These are phyloP conservation scores for Holothuria leucospilota DNA, from an alignment of 53 echinoderm and acorn worm genomes.

Conservation along the genomic window DNA sequence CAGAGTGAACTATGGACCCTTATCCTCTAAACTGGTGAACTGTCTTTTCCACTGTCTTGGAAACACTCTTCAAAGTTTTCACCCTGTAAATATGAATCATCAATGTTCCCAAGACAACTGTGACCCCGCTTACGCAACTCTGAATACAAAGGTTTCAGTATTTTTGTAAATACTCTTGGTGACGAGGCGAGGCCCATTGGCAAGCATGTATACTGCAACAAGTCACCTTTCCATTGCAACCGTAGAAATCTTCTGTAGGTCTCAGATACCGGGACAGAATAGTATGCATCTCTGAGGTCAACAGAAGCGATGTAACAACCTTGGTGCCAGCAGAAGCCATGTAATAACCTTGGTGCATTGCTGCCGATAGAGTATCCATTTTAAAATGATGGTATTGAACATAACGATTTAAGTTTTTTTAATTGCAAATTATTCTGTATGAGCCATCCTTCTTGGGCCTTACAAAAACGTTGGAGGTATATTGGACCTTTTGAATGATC, in stretches of 20 bases:
- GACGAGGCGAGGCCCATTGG: conserved; percentile 63
- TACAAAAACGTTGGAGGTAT: too few relatives aligned
- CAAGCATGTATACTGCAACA: too few relatives aligned
- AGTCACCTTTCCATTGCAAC: conserved; percentile 54
- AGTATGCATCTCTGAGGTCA: conserved; percentile 66
- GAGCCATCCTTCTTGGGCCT: too few relatives aligned
- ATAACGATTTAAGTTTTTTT: too few relatives aligned
- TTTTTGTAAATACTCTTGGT: conserved; percentile 59
- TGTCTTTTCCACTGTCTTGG: conserved; percentile 8
- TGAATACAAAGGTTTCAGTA: conserved; percentile 57
- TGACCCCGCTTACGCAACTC: conserved; percentile 27
- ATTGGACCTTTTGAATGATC: too few relatives aligned
- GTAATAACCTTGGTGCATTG: conserved; percentile 40
- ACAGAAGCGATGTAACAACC: conserved; percentile 63
- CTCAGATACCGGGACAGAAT: conserved; percentile 53
- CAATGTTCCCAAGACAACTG: conserved; percentile 46
- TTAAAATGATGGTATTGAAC: too few relatives aligned
- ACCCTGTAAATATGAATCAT: conserved; percentile 50
- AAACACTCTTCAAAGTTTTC: conserved; percentile 32
- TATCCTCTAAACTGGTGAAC: background rate
- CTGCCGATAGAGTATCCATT: conserved; percentile 57
- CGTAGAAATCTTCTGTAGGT: conserved; percentile 22
- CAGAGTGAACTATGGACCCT: conserved; percentile 41
- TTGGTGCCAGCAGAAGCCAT: too few relatives aligned
- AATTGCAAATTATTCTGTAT: too few relatives aligned